Percentiles rank a stretch among this genome's conserved stretches.
Evolutionary conservation across 2,113 vertebrate species (phyloP).

Genomic region (Leptosomus discolor): DNA sequence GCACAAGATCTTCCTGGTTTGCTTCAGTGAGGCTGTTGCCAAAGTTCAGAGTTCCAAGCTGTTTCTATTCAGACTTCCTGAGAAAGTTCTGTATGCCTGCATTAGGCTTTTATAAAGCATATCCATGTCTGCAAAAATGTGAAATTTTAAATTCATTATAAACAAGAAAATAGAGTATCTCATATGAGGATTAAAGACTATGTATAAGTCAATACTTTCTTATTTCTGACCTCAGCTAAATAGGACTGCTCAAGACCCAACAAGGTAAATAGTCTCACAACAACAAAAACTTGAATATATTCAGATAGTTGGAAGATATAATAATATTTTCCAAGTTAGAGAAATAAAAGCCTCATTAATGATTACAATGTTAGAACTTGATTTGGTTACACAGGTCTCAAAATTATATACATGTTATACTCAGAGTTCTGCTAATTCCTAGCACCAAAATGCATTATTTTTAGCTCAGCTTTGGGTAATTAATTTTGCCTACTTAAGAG

Average conservation of each 20-base stretch:
- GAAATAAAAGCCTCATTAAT: background rate
- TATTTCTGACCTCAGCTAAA: background rate
- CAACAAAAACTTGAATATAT: background rate
- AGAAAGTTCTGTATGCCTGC: background rate
- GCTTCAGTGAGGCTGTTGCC: background rate
- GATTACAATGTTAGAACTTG: background rate
- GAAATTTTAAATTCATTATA: background rate
- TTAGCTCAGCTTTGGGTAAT: background rate
- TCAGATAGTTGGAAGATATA: background rate
- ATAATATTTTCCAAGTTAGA: background rate
- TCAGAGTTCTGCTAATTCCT: background rate
- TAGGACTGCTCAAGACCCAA: background rate
- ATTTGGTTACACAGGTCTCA: background rate
- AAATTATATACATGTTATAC: background rate
- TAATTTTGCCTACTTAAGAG: background rate
- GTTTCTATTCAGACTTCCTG: background rate
- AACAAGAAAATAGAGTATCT: background rate
- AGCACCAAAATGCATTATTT: background rate
- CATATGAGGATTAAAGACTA: background rate
- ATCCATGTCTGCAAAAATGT: background rate
- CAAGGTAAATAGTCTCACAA: background rate
- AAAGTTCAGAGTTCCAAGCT: background rate
- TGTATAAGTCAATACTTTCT: background rate
- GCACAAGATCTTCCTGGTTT: background rate
- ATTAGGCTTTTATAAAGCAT: background rate